Evolutionary conservation across 2,797 vertebrate species (phyloP).

Genomic region (Manis crassicaudata): DNA sequence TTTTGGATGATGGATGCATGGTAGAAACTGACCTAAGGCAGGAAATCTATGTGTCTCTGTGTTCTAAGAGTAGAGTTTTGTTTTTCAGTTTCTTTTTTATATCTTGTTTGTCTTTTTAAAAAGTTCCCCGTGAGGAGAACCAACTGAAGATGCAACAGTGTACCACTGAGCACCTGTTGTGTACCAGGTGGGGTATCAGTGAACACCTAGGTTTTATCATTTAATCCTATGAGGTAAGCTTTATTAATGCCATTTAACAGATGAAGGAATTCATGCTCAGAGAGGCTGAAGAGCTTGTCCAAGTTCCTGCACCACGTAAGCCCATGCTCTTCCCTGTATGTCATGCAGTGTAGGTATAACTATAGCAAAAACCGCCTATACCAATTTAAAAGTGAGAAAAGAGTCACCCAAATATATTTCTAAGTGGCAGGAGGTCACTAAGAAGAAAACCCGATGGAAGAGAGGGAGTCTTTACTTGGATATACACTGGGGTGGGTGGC

Average conservation of each 20-base stretch:
- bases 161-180: neutral
- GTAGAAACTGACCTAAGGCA: neutral
- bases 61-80: neutral
- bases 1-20: neutral
- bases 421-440: neutral
- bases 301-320: neutral
- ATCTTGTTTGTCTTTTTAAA: neutral
- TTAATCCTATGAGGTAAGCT: neutral
- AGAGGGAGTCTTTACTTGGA: neutral
- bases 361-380: neutral
- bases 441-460: neutral
- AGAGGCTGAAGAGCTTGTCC: constrained; percentile 13
- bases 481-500: neutral
- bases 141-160: neutral
- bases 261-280: neutral
- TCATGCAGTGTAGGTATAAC: neutral
- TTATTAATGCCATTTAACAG: constrained; percentile 14
- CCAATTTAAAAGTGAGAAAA: constrained; percentile 16
- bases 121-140: neutral
- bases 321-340: neutral
- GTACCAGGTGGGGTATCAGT: neutral
- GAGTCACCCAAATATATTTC: neutral
- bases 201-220: neutral
- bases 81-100: constrained; percentile 22
- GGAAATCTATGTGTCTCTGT: neutral